Percentiles rank a stretch among this genome's conserved stretches.
Evolutionary conservation across 2,797 vertebrate species (phyloP).

Genomic region (Erithacus rubecula): DNA sequence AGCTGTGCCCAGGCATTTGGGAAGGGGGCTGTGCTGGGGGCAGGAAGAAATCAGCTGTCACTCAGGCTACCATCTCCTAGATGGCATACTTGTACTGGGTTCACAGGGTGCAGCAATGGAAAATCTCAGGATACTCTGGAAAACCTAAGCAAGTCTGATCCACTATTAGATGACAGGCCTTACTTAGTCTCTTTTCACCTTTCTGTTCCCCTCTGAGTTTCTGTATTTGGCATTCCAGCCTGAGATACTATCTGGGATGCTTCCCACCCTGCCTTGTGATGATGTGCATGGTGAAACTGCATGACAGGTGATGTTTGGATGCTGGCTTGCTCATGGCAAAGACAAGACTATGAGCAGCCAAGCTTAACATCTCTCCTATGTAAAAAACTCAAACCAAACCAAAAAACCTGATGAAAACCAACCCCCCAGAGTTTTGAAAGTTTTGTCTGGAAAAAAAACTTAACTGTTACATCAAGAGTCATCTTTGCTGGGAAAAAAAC

Average conservation of each 20-base stretch:
- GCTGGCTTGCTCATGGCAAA: not conserved
- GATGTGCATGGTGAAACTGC: not conserved
- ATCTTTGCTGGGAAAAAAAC: not conserved
- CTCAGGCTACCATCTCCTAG: not conserved
- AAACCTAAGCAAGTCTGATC: not conserved
- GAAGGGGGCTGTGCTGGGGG: not conserved
- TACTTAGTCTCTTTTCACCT: not conserved
- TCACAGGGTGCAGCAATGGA: not conserved
- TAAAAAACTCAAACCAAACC: not conserved
- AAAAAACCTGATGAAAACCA: fast-evolving
- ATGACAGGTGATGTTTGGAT: not conserved
- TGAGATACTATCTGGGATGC: not conserved
- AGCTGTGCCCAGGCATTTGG: fast-evolving
- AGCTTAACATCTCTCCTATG: not conserved
- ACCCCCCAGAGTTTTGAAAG: not conserved
- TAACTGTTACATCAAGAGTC: not conserved
- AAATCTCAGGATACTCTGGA: not conserved
- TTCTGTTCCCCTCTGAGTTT: not conserved
- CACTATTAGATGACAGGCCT: not conserved
- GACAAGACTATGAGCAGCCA: not conserved
- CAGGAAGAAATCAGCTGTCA: not conserved
- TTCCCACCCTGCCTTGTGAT: not conserved
- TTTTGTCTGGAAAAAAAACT: not conserved
- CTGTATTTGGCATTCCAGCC: not conserved
- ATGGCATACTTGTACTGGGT: not conserved